Evolutionary conservation across 53 echinoderm and acorn worm genomes (phyloP), one percentile per base, ranked within the genome.

Genomic region (Crossaster papposus): DNA sequence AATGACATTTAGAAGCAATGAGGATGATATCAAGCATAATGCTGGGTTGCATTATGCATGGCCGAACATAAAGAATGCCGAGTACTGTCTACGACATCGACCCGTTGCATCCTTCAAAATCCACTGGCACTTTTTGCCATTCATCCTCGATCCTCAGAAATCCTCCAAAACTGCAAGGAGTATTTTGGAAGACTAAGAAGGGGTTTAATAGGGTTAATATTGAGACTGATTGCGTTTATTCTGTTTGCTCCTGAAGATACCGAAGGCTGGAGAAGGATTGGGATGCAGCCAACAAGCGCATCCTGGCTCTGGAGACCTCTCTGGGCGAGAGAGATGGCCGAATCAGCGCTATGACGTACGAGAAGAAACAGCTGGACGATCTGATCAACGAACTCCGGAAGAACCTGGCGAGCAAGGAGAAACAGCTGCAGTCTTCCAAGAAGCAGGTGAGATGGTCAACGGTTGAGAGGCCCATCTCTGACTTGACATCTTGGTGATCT

Each of bases 261-360:
- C 70, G 79, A 35, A 78, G 80, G 36, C 83, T 90, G 2, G 99
- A 99, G 88, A 99, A 96, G 26, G 96, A 99, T 2, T 79, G 95
- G 32, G 92, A 91, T 22, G 92, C 89, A 14, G 93, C 94, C 77
- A 77, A 95, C 92, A 96, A 95, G 77, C 93, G 94, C 72, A 79
- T 99, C 28, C 38, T 81, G 20, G 83, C 35, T 11, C 91, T 99
- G 38, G 96, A 99, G 76, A 54, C 95, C 14, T 78, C 93, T 11
- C 71, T 99, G 1, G 93, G 94, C 2, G 99, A 99, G 80, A 99
- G 93, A 82, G 99, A 99, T 72, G 94, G 85, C 23, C 91, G 95
- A 35, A 93, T 94, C 88, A 93, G 89, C 53, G 79, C 94, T 31
- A 53, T 94, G 81, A 72, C 91, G 65, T 91, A 62, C 52, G 96